Conservation (phyloP, 1,140 invertebrate genomes). For the Conus betulinus region DNA sequence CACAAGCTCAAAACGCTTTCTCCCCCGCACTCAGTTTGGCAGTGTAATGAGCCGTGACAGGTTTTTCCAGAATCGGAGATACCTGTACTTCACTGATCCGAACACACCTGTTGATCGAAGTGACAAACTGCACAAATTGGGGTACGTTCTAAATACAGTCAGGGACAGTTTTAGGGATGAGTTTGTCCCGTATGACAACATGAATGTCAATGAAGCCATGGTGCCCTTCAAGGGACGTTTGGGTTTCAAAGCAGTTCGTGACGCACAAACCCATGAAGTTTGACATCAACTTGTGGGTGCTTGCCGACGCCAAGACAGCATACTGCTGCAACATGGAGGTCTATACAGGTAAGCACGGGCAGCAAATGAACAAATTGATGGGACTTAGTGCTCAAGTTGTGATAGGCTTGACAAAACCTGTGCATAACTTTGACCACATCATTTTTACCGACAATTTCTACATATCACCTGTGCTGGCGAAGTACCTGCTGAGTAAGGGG, state of each 20-base stretch:
- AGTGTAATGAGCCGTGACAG: constrained; percentile 19
- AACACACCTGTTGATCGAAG: neutral
- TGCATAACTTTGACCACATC: too few relatives aligned
- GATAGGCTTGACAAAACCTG: too few relatives aligned
- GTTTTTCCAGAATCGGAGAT: constrained; percentile 31
- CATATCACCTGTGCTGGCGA: too few relatives aligned
- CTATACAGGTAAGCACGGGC: too few relatives aligned
- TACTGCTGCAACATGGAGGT: too few relatives aligned
- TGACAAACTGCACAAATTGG: constrained; percentile 31
- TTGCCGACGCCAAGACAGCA: too few relatives aligned
- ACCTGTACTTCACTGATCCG: constrained; percentile 29
- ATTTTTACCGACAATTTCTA: too few relatives aligned
- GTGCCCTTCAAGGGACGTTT: too few relatives aligned
- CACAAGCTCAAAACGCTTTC: neutral
- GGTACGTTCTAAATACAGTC: constrained; percentile 20
- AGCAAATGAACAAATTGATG: too few relatives aligned
- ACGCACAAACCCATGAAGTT: constrained; percentile 50
- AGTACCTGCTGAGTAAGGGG: too few relatives aligned
- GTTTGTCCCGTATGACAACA: constrained; percentile 28
- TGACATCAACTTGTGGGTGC: too few relatives aligned
- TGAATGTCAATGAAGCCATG: constrained; percentile 47
- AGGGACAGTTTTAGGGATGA: neutral
- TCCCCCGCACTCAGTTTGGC: constrained; percentile 3
- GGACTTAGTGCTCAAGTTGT: too few relatives aligned
- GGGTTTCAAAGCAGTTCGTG: constrained; percentile 50